Conservation (phyloP, 2,113 vertebrate species). For the Clinocottus analis region DNA sequence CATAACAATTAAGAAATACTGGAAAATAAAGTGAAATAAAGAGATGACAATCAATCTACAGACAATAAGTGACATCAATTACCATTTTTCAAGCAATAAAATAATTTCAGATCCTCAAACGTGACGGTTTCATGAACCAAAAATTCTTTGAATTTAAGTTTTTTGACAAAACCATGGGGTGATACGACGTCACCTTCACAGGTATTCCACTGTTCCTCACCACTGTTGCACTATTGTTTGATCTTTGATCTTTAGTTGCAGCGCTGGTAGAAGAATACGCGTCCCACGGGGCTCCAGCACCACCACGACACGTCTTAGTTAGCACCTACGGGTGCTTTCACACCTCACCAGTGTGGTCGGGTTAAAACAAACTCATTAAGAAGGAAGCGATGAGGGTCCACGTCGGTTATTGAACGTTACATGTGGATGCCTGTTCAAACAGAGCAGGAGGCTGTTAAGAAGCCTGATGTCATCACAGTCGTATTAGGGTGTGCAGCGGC, state of each 20-base stretch:
- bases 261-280: neutral
- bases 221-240: neutral
- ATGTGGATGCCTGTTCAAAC: neutral
- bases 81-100: neutral
- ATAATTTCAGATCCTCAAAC: neutral
- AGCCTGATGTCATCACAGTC: neutral
- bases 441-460: neutral
- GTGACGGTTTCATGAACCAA: too few species aligned
- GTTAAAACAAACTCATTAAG: neutral
- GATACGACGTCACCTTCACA: neutral
- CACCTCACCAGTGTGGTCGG: neutral
- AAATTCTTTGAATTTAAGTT: too few species aligned
- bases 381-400: neutral
- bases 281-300: neutral
- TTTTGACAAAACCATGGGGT: too few species aligned
- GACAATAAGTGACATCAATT: neutral
- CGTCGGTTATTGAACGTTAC: neutral
- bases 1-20: neutral
- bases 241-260: neutral
- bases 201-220: neutral
- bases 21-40: neutral
- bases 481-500: slow-evolving; percentile 17
- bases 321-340: neutral
- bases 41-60: neutral
- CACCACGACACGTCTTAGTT: neutral